phyloP scores from a whole-genome alignment of 1,140 invertebrate genomes.

The Orius insidiosus region DNA sequence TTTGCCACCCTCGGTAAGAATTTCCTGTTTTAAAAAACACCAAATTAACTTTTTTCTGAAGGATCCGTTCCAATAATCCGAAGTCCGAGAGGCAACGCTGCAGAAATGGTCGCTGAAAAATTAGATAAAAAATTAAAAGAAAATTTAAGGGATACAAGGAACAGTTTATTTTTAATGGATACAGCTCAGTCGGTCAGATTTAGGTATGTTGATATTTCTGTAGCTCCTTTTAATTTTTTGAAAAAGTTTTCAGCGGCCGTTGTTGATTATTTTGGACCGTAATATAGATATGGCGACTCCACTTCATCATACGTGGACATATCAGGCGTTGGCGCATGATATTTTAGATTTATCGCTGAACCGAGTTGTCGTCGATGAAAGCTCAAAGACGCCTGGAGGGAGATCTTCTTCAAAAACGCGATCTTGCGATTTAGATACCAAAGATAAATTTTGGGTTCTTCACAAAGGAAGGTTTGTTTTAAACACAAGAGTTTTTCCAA shows the following conservation, averaged over 20 bases:
- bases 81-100: conserved; percentile 88
- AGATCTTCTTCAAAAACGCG: conserved; percentile 56
- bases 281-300: conserved; percentile 95
- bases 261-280: conserved; percentile 84
- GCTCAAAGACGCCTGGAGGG: conserved; percentile 26
- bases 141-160: conserved; percentile 89
- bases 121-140: conserved; percentile 93
- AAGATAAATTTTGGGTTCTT: conserved; percentile 78
- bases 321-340: conserved; percentile 93
- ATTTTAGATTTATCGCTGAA: conserved; percentile 83
- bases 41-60: conserved; percentile 23
- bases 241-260: conserved; percentile 78
- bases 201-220: conserved; percentile 23
- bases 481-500: too few species aligned
- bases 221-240: conserved; percentile 18
- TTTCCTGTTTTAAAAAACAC: too few species aligned
- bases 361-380: conserved; percentile 66
- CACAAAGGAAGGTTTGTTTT: conserved; percentile 75
- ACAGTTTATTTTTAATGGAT: conserved; percentile 86
- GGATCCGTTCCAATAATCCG: conserved; percentile 89
- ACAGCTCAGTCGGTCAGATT: conserved; percentile 52
- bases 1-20: conserved; percentile 76
- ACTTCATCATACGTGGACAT: conserved; percentile 99
- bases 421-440: conserved; percentile 77
- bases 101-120: conserved; percentile 94